Evolutionary conservation across 2,888 invertebrate genomes (phyloP).

Genomic region (Heliconius ethilla): DNA sequence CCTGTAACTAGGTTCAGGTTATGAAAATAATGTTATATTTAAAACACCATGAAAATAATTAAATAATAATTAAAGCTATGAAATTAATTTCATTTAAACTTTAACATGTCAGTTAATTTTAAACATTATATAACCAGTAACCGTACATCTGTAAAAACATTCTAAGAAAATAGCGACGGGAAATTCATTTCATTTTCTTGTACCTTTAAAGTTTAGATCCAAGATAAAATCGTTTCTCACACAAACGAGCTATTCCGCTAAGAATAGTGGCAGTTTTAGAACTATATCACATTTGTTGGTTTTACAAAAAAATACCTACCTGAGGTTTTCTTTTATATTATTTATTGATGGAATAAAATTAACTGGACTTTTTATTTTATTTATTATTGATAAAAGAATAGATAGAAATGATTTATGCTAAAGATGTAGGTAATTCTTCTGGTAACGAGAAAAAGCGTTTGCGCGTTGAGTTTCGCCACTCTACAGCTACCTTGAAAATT

Average conservation of each 20-base stretch:
- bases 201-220: slow-evolving; percentile 23
- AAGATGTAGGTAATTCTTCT: no score
- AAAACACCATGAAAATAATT: no score
- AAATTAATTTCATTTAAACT: neutral
- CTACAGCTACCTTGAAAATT: no score
- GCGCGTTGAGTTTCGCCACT: no score
- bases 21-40: no score
- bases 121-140: slow-evolving; percentile 11
- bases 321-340: neutral
- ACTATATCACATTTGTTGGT: slow-evolving; percentile 17
- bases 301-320: slow-evolving; percentile 13
- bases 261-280: slow-evolving; percentile 28
- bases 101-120: slow-evolving; percentile 1
- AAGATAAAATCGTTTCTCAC: slow-evolving; percentile 34
- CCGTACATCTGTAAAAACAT: neutral
- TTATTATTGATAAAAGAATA: no score
- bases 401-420: no score
- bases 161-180: slow-evolving; percentile 14
- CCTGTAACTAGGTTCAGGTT: no score
- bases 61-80: neutral
- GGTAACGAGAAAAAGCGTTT: no score
- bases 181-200: slow-evolving; percentile 28
- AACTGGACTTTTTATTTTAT: no score
- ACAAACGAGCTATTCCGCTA: slow-evolving; percentile 29
- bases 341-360: neutral